Conservation (phyloP, 1,140 invertebrate species). For the Cepaea nemoralis region DNA sequence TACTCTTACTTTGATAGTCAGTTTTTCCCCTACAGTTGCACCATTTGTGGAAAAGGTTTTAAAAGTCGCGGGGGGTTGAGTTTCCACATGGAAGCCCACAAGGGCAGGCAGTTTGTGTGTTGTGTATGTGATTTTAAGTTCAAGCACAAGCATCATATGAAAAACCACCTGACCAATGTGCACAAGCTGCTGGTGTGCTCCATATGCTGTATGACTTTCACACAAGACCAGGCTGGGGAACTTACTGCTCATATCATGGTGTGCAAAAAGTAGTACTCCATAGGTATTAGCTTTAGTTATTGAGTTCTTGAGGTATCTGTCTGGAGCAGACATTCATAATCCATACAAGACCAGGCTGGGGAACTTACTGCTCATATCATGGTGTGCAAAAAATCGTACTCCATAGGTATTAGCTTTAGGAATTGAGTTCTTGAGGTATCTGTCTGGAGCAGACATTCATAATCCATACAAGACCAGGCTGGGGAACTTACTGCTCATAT, state of each 20-base stretch:
- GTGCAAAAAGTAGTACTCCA: background rate
- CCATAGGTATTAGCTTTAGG: too few species aligned
- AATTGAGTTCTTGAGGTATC: too few species aligned
- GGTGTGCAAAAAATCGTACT: too few species aligned
- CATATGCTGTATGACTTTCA: background rate
- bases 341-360: too few species aligned
- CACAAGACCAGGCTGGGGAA: background rate
- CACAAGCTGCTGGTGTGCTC: conserved; percentile 26
- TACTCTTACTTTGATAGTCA: background rate
- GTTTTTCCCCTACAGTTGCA: conserved; percentile 15
- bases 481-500: too few species aligned
- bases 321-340: too few species aligned
- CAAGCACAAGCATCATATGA: conserved; percentile 20
- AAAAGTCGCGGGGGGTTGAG: conserved; percentile 2
- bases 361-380: too few species aligned
- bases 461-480: too few species aligned
- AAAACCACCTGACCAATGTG: conserved; percentile 28
- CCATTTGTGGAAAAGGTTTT: conserved; percentile 33
- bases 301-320: too few species aligned
- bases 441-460: too few species aligned
- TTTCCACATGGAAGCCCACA: conserved; percentile 30
- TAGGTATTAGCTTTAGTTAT: background rate
- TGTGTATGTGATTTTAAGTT: conserved; percentile 30
- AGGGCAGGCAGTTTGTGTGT: conserved; percentile 22
- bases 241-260: background rate